Evolutionary conservation across 2,888 invertebrate genomes (phyloP).

Genomic region (Plusia festucae): DNA sequence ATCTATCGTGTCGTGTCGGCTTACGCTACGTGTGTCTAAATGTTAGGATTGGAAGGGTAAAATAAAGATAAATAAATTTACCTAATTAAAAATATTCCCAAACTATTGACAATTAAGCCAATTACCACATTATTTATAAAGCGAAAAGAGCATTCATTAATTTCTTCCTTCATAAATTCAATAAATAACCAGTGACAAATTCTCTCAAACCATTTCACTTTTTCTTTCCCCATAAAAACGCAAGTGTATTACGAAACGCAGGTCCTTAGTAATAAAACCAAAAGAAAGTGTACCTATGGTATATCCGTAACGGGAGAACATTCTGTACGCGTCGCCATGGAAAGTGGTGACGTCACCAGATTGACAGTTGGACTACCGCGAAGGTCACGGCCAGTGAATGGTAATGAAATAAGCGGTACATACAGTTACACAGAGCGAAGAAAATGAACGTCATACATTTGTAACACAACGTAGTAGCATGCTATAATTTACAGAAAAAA

Average conservation of each 20-base stretch:
- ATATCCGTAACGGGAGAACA: conserved; percentile 65
- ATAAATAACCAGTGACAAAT: conserved; percentile 3
- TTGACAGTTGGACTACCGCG: conserved; percentile 45
- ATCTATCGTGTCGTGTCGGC: no score
- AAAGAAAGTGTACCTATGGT: conserved; percentile 72
- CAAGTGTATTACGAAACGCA: conserved; percentile 54
- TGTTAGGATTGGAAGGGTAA: no score
- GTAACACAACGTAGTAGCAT: no score
- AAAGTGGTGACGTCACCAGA: conserved; percentile 70
- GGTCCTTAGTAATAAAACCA: conserved; percentile 59
- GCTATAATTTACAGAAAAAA: no score
- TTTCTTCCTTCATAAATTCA: neutral
- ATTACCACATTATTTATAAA: no score
- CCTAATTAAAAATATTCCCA: no score
- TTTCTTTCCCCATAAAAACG: conserved; percentile 43
- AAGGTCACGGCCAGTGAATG: conserved; percentile 80
- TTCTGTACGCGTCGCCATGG: conserved; percentile 73
- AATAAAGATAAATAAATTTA: no score
- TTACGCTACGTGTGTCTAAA: no score
- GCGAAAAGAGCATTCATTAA: neutral
- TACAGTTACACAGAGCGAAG: conserved; percentile 19
- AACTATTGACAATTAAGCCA: no score
- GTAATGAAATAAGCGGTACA: conserved; percentile 62
- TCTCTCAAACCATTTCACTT: conserved; percentile 30
- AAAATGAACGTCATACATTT: conserved; percentile 6